These are phyloP conservation scores for Acyrthosiphon pisum DNA, from an alignment of 1,140 invertebrate species.

Conservation along the genomic window DNA sequence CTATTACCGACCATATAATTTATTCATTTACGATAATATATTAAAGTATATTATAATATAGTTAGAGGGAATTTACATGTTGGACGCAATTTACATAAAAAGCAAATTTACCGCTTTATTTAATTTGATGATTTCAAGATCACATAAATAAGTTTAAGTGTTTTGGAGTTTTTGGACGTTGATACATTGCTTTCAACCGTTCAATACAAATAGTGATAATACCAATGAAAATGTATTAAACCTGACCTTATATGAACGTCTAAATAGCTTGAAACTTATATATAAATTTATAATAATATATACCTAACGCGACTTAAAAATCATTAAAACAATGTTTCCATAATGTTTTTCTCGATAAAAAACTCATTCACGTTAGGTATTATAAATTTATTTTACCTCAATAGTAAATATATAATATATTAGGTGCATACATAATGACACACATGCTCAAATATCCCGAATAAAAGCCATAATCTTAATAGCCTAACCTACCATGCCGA, in stretches of 20 bases:
- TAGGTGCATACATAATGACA: background rate
- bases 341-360: background rate
- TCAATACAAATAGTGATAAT: background rate
- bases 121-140: background rate
- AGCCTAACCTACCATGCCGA: too few relatives aligned
- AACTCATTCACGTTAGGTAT: background rate
- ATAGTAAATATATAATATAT: background rate
- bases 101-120: constrained; percentile 16
- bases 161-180: background rate
- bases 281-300: background rate
- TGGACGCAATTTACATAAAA: constrained; percentile 33
- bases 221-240: background rate
- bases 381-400: background rate
- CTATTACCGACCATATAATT: background rate
- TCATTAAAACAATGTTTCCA: background rate
- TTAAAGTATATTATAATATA: background rate
- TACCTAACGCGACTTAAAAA: background rate
- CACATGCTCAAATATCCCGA: background rate
- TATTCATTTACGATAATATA: background rate
- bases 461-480: background rate
- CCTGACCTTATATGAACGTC: background rate
- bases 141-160: background rate
- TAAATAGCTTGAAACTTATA: background rate
- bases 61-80: background rate
- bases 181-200: background rate